These are phyloP conservation scores for Hydropsyche betteni DNA, from an alignment of 2,888 invertebrate species.

Conservation along the genomic window DNA sequence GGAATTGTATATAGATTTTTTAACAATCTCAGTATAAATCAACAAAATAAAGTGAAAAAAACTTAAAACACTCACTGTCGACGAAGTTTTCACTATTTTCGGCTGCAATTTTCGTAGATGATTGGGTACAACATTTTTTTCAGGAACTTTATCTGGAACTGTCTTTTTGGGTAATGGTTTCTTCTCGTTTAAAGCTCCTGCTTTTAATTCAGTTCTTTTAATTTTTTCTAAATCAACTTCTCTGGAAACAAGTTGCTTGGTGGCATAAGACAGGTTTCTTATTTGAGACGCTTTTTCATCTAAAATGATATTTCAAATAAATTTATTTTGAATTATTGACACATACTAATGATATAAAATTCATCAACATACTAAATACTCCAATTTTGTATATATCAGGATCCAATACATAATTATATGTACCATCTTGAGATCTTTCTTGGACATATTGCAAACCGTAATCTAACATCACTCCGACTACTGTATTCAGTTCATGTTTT, in stretches of 20 bases:
- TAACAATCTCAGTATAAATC: too few species aligned
- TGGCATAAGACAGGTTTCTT: slow-evolving; percentile 69
- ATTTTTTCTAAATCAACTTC: slow-evolving; percentile 85
- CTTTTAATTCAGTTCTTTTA: slow-evolving; percentile 68
- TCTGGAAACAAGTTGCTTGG: slow-evolving; percentile 81
- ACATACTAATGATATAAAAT: neutral
- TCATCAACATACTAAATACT: slow-evolving; percentile 57
- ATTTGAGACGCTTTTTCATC: slow-evolving; percentile 47
- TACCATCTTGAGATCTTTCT: slow-evolving; percentile 79
- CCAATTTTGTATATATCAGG: slow-evolving; percentile 80
- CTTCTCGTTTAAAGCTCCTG: slow-evolving; percentile 54
- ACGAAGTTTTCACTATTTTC: slow-evolving; percentile 61
- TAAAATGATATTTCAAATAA: slow-evolving; percentile 13
- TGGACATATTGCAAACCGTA: slow-evolving; percentile 88
- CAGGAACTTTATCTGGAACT: slow-evolving; percentile 39
- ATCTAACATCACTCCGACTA: slow-evolving; percentile 87
- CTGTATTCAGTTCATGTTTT: slow-evolving; percentile 72
- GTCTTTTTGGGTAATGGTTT: slow-evolving; percentile 17
- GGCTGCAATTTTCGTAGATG: slow-evolving; percentile 76
- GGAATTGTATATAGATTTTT: too few species aligned
- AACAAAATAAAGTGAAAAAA: too few species aligned
- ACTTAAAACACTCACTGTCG: slow-evolving; percentile 58
- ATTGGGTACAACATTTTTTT: slow-evolving; percentile 57
- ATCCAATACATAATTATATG: slow-evolving; percentile 75
- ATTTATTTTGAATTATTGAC: neutral